Evolutionary conservation across 53 echinoderm and acorn worm species (phyloP).

Genomic region (Pentamera pediparva): DNA sequence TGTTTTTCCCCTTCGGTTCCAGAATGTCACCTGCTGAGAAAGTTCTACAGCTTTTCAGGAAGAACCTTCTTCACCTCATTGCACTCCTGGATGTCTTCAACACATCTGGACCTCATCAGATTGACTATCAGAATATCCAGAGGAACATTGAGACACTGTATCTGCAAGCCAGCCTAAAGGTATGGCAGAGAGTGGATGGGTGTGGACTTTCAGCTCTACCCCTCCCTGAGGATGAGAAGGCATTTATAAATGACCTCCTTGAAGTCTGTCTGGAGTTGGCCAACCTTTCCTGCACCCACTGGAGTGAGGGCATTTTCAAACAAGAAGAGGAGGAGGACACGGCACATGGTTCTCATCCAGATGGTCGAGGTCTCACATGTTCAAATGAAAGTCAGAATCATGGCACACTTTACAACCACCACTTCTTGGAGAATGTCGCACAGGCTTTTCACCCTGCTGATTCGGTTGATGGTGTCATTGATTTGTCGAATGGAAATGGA

Average conservation of each 20-base stretch:
- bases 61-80: neutral
- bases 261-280: neutral
- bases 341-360: no score
- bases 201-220: neutral
- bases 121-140: no score
- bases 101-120: no score
- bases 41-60: neutral
- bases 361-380: neutral
- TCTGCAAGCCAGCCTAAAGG: conserved; percentile 60
- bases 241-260: neutral
- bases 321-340: neutral
- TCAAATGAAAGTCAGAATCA: neutral
- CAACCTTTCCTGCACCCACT: neutral
- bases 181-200: conserved; percentile 33
- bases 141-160: conserved; percentile 53
- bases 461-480: no score
- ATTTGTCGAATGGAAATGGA: no score
- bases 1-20: no score
- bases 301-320: neutral
- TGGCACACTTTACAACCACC: no score
- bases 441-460: conserved; percentile 9
- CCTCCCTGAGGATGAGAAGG: neutral
- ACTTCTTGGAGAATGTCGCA: neutral
- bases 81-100: neutral
- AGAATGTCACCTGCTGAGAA: no score